Percentiles rank a stretch among this genome's conserved stretches.
These are phyloP conservation scores for Fragum fragum DNA, from an alignment of 2,888 invertebrate species.

Conservation along the genomic window DNA sequence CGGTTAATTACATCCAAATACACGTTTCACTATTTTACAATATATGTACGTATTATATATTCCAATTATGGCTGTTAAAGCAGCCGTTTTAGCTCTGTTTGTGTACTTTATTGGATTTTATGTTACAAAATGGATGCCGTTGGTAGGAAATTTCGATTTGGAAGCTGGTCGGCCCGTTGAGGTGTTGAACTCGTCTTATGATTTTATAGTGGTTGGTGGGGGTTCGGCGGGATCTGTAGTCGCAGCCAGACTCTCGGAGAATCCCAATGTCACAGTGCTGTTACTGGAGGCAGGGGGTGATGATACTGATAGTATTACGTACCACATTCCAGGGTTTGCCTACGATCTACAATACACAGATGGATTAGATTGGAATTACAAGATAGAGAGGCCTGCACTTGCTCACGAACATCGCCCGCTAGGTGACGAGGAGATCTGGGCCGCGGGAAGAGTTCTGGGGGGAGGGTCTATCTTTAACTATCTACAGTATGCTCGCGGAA, in stretches of 20 bases:
- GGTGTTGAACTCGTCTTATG: neutral
- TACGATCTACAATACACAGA: no score
- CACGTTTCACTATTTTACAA: no score
- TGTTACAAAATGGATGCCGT: neutral
- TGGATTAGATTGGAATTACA: slow-evolving; percentile 44
- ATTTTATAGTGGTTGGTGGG: neutral
- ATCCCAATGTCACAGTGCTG: neutral
- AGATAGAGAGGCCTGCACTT: slow-evolving; percentile 33
- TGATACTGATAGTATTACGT: neutral
- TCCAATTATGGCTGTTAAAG: no score
- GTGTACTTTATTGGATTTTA: no score
- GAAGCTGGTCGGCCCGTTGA: neutral
- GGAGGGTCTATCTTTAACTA: slow-evolving; percentile 43
- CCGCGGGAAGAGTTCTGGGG: slow-evolving; percentile 43
- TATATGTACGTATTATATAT: no score
- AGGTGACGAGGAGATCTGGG: slow-evolving; percentile 24
- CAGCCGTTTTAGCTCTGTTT: no score
- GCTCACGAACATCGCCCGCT: slow-evolving; percentile 11
- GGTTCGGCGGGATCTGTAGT: neutral
- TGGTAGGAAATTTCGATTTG: neutral
- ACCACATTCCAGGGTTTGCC: slow-evolving; percentile 16
- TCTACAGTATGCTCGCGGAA: slow-evolving; percentile 42
- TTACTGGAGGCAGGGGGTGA: neutral
- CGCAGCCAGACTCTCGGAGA: slow-evolving; percentile 4
- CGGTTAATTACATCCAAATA: no score